These are phyloP conservation scores for Physocephala rufipes DNA, from an alignment of 2,888 invertebrate genomes.

Conservation along the genomic window DNA sequence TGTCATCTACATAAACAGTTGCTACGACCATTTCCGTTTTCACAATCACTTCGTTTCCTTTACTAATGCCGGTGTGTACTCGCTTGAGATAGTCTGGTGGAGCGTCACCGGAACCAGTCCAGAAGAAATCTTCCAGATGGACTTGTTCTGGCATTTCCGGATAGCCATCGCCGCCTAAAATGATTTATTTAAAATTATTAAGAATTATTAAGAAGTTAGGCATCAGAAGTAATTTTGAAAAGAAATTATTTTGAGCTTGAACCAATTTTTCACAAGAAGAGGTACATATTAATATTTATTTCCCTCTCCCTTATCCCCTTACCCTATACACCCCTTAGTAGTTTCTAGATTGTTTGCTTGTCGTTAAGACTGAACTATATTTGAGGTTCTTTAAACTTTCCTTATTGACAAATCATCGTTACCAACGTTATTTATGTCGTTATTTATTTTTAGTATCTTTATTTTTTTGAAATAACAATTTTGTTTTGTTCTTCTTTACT, in stretches of 20 bases:
- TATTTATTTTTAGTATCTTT: constrained; percentile 42
- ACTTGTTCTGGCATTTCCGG: constrained; percentile 62
- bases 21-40: constrained; percentile 77
- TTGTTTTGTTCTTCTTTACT: not conserved
- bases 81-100: constrained; percentile 68
- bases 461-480: not conserved
- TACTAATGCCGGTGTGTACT: constrained; percentile 67
- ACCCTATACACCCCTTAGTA: not conserved
- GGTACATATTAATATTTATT: constrained; percentile 28
- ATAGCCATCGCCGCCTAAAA: constrained; percentile 53
- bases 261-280: constrained; percentile 53
- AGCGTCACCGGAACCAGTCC: constrained; percentile 88
- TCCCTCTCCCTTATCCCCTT: not conserved
- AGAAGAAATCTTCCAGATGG: constrained; percentile 83
- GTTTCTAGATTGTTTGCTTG: not conserved
- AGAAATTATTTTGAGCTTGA: not conserved
- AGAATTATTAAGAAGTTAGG: not conserved
- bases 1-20: constrained; percentile 73
- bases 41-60: constrained; percentile 69
- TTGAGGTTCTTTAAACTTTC: constrained; percentile 40
- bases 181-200: not conserved
- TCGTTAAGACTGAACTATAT: constrained; percentile 5
- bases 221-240: not conserved
- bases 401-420: constrained; percentile 59
- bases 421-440: constrained; percentile 47